A percentile compares a stretch with the other conserved stretches of the same genome.
Evolutionary conservation across 2,888 invertebrate genomes (phyloP).

Genomic region (Linyphia triangularis): DNA sequence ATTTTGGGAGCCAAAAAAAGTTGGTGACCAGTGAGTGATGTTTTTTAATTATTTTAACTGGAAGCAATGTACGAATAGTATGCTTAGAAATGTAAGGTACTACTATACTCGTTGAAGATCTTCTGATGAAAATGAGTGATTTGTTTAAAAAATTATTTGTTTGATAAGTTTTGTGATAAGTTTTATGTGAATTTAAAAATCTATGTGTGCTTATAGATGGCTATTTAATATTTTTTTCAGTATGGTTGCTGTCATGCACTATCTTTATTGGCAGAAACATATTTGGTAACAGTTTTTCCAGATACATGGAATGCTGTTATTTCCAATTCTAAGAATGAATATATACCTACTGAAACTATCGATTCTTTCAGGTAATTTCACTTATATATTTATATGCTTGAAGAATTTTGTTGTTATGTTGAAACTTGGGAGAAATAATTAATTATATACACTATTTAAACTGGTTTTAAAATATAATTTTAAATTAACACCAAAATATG

Average conservation of each 20-base stretch:
- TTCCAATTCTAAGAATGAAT: constrained; percentile 47
- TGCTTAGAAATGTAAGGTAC: background rate
- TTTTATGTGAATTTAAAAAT: background rate
- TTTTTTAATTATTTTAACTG: too few species aligned
- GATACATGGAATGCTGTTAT: constrained; percentile 73
- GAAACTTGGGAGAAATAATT: too few species aligned
- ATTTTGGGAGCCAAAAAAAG: background rate
- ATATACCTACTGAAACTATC: background rate
- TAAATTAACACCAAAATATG: too few species aligned
- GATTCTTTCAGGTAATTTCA: constrained; percentile 7
- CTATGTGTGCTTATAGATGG: background rate
- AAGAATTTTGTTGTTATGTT: too few species aligned
- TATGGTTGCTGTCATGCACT: constrained; percentile 86
- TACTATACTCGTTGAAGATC: background rate
- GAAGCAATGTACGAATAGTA: background rate
- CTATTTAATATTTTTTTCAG: constrained; percentile 31
- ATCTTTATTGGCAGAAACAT: constrained; percentile 84
- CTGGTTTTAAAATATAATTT: too few species aligned
- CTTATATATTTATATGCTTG: background rate
- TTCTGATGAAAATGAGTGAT: background rate
- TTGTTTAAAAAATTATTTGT: background rate
- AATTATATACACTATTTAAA: too few species aligned
- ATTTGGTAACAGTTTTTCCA: constrained; percentile 84
- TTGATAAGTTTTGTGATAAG: background rate
- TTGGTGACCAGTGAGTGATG: too few species aligned